These are phyloP conservation scores for Monopis laevigella DNA, from an alignment of 2,888 invertebrate genomes.

Conservation along the genomic window DNA sequence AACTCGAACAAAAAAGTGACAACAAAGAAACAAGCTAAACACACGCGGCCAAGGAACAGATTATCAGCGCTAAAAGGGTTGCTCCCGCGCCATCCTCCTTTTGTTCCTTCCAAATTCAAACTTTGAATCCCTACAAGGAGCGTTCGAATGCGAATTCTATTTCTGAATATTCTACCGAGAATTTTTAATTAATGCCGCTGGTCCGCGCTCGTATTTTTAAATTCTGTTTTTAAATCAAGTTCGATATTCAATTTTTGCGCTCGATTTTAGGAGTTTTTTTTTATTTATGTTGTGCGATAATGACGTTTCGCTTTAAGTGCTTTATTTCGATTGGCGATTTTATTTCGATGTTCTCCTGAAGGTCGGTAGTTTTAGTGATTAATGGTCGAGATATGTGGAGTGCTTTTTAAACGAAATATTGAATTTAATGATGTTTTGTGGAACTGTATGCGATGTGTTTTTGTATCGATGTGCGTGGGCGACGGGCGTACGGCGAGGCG, in stretches of 20 bases:
- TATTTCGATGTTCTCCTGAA: conserved; percentile 64
- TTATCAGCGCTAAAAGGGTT: conserved; percentile 68
- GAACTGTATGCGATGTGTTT: conserved; percentile 41
- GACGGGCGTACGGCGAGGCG: too few relatives aligned
- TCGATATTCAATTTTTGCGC: conserved; percentile 66
- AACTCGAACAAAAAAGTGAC: conserved; percentile 61
- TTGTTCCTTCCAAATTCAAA: conserved; percentile 23
- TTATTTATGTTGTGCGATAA: conserved; percentile 67
- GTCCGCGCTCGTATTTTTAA: conserved; percentile 43
- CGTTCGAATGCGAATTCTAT: conserved; percentile 47
- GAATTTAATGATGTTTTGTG: conserved; percentile 64
- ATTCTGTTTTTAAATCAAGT: conserved; percentile 65
- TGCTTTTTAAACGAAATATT: conserved; percentile 65
- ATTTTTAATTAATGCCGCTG: conserved; percentile 65
- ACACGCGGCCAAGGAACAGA: conserved; percentile 60
- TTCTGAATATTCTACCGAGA: conserved; percentile 68
- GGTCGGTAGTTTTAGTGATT: conserved; percentile 66
- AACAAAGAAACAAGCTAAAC: conserved; percentile 59
- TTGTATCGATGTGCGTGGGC: too few relatives aligned
- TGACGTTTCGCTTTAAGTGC: conserved; percentile 68
- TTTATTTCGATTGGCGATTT: conserved; percentile 67
- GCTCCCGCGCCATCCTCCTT: conserved; percentile 49
- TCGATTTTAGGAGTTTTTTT: conserved; percentile 54
- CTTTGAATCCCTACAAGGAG: conserved; percentile 60
- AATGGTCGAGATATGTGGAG: conserved; percentile 63